These are phyloP conservation scores for Haemorhous mexicanus DNA, from an alignment of 2,113 vertebrate species.

Conservation along the genomic window DNA sequence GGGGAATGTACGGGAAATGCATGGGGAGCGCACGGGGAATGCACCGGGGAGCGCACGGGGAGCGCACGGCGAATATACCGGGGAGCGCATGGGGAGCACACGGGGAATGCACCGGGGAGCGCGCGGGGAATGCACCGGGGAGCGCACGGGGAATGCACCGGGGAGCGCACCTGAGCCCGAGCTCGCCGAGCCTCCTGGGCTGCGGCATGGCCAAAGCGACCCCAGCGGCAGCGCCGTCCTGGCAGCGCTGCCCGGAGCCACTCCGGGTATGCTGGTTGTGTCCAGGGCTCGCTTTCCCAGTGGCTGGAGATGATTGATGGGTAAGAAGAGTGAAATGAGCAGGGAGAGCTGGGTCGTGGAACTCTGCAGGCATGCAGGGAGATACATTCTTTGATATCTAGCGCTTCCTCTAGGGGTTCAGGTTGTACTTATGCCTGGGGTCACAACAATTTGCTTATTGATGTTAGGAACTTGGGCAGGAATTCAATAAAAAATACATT, in stretches of 20 bases:
- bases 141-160: too few species aligned
- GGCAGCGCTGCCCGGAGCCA: not conserved
- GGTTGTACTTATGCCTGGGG: not conserved
- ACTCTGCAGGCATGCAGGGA: not conserved
- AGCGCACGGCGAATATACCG: not conserved
- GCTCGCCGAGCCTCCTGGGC: not conserved
- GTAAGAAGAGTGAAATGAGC: not conserved
- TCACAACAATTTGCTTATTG: not conserved
- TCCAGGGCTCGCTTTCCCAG: not conserved
- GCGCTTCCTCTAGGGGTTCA: not conserved
- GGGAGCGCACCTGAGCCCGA: not conserved
- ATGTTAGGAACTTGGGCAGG: not conserved
- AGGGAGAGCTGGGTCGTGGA: not conserved
- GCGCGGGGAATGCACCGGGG: too few species aligned
- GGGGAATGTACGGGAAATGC: not conserved
- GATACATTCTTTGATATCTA: not conserved
- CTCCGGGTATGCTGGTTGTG: not conserved
- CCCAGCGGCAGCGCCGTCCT: too few species aligned
- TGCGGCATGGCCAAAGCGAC: rapidly evolving
- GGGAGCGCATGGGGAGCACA: not conserved
- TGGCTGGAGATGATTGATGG: not conserved
- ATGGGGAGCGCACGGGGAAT: too few species aligned
- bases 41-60: too few species aligned
- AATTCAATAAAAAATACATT: not conserved
- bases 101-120: not conserved